Conservation (phyloP, 1,140 invertebrate species). For the Aphis gossypii region DNA sequence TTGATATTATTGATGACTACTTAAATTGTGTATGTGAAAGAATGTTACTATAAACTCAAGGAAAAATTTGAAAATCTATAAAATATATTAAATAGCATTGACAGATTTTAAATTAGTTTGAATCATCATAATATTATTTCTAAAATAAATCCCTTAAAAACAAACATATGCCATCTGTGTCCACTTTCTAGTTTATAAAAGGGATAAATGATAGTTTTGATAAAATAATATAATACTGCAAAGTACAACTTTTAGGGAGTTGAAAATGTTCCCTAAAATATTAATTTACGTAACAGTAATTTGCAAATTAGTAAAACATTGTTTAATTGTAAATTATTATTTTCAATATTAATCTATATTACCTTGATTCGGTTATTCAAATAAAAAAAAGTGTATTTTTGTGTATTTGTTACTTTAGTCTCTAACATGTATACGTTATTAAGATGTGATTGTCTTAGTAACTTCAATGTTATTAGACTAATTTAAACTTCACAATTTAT, state of each 20-base stretch:
- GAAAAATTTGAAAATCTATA: neutral
- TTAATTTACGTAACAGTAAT: neutral
- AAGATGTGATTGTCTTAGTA: neutral
- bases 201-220: neutral
- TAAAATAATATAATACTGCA: neutral
- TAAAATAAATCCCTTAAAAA: neutral
- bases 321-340: neutral
- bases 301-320: neutral
- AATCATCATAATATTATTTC: neutral
- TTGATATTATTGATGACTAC: neutral
- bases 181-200: neutral
- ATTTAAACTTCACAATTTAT: neutral
- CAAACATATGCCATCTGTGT: neutral
- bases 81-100: neutral
- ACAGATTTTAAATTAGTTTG: constrained; percentile 19
- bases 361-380: neutral
- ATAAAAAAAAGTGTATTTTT: neutral
- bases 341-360: neutral
- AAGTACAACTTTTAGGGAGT: neutral
- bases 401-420: neutral
- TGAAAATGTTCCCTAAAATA: neutral
- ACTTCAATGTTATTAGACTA: neutral
- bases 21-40: neutral
- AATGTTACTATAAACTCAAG: neutral
- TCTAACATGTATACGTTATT: neutral